Conservation (phyloP, 2,113 vertebrate species). For the Cyanoderma ruficeps region DNA sequence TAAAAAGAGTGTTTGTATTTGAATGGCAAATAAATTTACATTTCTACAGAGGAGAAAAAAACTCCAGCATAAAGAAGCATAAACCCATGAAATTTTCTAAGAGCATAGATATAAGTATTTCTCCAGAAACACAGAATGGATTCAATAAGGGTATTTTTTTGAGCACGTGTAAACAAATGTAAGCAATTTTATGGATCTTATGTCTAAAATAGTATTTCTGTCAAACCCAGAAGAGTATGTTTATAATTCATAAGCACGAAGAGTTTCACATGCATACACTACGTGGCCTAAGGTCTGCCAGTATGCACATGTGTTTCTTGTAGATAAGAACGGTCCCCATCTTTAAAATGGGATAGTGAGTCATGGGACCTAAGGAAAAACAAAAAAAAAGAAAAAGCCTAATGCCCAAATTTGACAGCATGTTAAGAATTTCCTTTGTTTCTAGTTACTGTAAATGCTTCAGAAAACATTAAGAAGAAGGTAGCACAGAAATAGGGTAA, state of each 20-base stretch:
- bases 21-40: neutral
- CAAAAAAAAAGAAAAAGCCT: neutral
- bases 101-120: neutral
- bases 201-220: neutral
- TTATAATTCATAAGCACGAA: neutral
- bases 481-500: neutral
- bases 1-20: neutral
- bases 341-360: neutral
- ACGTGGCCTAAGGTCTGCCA: neutral
- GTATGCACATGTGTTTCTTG: neutral
- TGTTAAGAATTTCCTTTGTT: neutral
- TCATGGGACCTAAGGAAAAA: neutral
- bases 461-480: neutral
- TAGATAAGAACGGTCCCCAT: constrained; percentile 35
- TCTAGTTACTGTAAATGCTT: neutral
- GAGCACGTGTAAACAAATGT: neutral
- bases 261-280: neutral
- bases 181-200: neutral
- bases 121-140: neutral
- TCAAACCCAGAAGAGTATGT: neutral
- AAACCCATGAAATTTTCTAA: neutral
- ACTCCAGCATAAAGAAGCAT: neutral
- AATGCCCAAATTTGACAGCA: neutral
- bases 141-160: neutral
- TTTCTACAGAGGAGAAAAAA: neutral